Base-by-base conservation (phyloP, 2,797 vertebrate species). In the Perdix hodgsoniae region DNA sequence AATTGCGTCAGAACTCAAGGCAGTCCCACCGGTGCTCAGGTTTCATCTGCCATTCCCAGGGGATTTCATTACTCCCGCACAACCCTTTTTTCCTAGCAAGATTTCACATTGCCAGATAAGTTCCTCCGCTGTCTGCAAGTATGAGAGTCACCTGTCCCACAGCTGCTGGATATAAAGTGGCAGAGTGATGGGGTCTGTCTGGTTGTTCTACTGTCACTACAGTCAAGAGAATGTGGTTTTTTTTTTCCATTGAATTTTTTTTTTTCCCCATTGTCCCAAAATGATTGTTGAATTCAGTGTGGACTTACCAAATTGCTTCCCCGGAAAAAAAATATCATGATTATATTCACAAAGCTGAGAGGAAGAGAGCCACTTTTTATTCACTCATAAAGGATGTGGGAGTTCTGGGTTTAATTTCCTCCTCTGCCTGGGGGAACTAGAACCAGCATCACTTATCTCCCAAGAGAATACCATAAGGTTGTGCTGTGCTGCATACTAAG, bases 371-470 rank as follows among this genome's bases (percentile, higher is more conserved):
- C 91, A 94, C 95, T 94, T 94, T 93, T 93, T 95, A 95, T 96
- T 94, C 95, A 87, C 89, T 95, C 95, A 93, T 93, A 96, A 96
- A 95, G 94, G 93, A 95, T 94, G 88, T 94, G 91, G 88, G 81
- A 96, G 90, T 93, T 91, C 90, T 95, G 88, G 86, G 95, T 96
- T 96, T 96, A 96, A 96, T 96, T 96, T 96, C 96, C 96, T 96
- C 39, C 9, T 95, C 86, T 96, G 96, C 96, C 96, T 94, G 88
- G 72, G 90, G 95, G 95, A 96, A 95, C 93, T 94, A 90, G 86
- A 96, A 83, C 94, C 94, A 85, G 91, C 78, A 94, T 95, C 93
- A 89, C 94, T 95, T 94, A 94, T 85, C 91, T 96, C 95, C 83
- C 95, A 89, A 88, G 94, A 95, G 94, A 96, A 94, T 88, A 83